Conservation (phyloP, 2,113 vertebrate genomes). For the Stegastes partitus region DNA sequence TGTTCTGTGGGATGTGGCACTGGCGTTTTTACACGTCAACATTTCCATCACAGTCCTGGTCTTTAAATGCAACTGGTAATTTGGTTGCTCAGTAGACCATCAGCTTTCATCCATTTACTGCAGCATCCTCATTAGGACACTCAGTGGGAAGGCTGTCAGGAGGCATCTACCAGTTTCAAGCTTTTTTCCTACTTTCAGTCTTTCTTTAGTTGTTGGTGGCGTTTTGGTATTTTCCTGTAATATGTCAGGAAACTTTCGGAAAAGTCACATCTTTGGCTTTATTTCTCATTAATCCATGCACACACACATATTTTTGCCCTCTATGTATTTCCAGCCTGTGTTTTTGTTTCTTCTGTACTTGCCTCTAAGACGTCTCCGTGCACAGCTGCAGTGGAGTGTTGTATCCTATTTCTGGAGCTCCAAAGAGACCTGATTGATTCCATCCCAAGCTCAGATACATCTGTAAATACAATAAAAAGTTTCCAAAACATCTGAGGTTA, state of each 20-base stretch:
- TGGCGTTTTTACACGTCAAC: constrained; percentile 13
- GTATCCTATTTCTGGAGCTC: neutral
- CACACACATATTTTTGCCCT: neutral
- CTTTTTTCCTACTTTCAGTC: neutral
- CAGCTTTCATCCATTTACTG: constrained; percentile 39
- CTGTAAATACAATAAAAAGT: constrained; percentile 20
- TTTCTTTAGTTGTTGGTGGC: neutral
- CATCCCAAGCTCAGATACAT: constrained; percentile 20
- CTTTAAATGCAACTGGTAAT: constrained; percentile 24
- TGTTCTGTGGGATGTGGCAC: constrained; percentile 1
- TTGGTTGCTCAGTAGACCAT: constrained; percentile 55
- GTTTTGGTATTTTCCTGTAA: constrained; percentile 26
- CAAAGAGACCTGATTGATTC: constrained; percentile 11
- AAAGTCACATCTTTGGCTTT: neutral
- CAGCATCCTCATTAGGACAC: constrained; percentile 15
- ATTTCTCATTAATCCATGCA: constrained; percentile 17
- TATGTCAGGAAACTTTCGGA: neutral
- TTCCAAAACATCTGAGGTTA: constrained; percentile 15
- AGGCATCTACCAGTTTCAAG: constrained; percentile 15
- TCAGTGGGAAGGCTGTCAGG: constrained; percentile 7
- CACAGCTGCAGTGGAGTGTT: neutral
- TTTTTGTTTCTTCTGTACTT: neutral
- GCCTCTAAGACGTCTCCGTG: constrained; percentile 1
- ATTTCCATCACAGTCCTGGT: constrained; percentile 19
- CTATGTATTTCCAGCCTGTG: neutral